Evolutionary conservation across 2,888 invertebrate genomes (phyloP).

Genomic region (Glaucopsyche alexis): DNA sequence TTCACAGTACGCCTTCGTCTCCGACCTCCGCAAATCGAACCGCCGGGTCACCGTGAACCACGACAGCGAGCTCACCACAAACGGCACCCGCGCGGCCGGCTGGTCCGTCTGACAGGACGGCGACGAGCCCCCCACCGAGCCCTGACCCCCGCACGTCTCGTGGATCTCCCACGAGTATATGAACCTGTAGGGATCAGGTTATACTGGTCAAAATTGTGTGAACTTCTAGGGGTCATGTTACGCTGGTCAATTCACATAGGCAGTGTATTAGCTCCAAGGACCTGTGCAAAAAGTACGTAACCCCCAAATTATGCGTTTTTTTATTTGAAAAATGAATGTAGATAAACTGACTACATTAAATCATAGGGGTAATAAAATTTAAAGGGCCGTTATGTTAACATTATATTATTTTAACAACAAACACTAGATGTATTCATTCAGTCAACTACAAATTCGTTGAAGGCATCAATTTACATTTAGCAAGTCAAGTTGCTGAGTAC

Average conservation of each 20-base stretch:
- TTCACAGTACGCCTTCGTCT: slow-evolving; percentile 65
- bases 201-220: background rate
- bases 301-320: background rate
- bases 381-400: too few species aligned
- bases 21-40: slow-evolving; percentile 64
- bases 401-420: background rate
- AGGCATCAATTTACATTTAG: background rate
- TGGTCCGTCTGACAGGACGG: slow-evolving; percentile 69
- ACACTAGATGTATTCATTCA: background rate
- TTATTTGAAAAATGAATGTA: too few species aligned
- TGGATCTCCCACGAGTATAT: slow-evolving; percentile 68
- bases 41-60: slow-evolving; percentile 50
- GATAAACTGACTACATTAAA: too few species aligned
- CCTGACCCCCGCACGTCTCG: slow-evolving; percentile 59
- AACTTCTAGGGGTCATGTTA: too few species aligned
- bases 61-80: slow-evolving; percentile 66
- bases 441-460: background rate
- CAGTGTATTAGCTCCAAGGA: background rate
- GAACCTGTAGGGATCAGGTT: slow-evolving; percentile 37
- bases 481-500: too few species aligned
- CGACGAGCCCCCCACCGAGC: slow-evolving; percentile 53
- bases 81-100: slow-evolving; percentile 60
- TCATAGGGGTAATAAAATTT: too few species aligned
- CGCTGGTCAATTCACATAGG: too few species aligned
- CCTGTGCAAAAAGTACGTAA: background rate